Evolutionary conservation across 1,140 invertebrate species (phyloP).

Genomic region (Apis mellifera): DNA sequence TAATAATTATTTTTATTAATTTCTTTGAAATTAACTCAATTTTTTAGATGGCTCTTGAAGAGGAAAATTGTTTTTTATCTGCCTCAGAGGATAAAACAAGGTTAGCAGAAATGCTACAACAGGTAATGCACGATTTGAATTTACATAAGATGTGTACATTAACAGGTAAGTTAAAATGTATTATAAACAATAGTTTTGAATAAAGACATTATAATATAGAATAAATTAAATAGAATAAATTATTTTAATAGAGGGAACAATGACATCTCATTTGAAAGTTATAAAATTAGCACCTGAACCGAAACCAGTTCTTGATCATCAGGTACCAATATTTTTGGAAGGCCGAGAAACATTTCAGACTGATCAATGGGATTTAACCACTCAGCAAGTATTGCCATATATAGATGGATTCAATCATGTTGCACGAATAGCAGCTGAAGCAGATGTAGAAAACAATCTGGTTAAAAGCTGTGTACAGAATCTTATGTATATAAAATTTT

Average conservation of each 20-base stretch:
- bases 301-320: constrained; percentile 91
- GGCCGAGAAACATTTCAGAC: constrained; percentile 82
- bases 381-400: constrained; percentile 93
- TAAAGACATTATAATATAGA: background rate
- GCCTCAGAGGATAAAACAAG: constrained; percentile 84
- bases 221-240: constrained; percentile 16
- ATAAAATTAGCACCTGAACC: constrained; percentile 90
- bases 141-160: constrained; percentile 89
- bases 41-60: constrained; percentile 88
- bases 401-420: constrained; percentile 97
- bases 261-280: constrained; percentile 91
- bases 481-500: constrained; percentile 90
- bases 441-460: constrained; percentile 95
- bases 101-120: constrained; percentile 88
- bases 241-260: constrained; percentile 85
- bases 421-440: constrained; percentile 89
- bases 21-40: constrained; percentile 6
- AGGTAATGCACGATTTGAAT: constrained; percentile 91
- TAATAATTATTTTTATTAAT: background rate
- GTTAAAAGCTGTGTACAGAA: constrained; percentile 98
- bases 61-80: constrained; percentile 91
- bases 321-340: constrained; percentile 93
- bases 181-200: background rate
- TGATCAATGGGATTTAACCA: constrained; percentile 95
- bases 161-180: constrained; percentile 82